These are phyloP conservation scores for Ladona fulva DNA, from an alignment of 1,140 invertebrate species.

Conservation along the genomic window DNA sequence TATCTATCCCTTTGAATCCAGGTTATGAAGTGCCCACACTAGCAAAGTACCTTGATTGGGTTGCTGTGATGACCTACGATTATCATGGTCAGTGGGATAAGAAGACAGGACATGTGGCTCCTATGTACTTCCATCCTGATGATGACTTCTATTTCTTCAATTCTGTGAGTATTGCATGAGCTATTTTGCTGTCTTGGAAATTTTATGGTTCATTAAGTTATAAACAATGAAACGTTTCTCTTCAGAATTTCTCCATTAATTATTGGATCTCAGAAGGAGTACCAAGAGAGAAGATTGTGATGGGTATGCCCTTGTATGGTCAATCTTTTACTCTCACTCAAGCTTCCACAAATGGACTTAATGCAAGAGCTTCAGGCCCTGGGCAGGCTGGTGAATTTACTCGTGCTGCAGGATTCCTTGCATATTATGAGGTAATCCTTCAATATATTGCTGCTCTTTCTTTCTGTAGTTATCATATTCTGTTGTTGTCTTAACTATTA, in stretches of 20 bases:
- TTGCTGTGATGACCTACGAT: slow-evolving; percentile 78
- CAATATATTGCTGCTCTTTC: too few relatives aligned
- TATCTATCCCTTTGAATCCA: slow-evolving; percentile 21
- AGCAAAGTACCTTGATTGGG: slow-evolving; percentile 72
- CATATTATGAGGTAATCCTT: slow-evolving; percentile 88
- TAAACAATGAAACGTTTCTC: slow-evolving; percentile 30
- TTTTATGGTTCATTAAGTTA: not conserved
- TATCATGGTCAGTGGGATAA: slow-evolving; percentile 80
- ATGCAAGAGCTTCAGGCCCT: slow-evolving; percentile 60
- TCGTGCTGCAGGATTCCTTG: slow-evolving; percentile 69
- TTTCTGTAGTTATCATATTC: too few relatives aligned
- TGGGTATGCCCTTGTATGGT: slow-evolving; percentile 87
- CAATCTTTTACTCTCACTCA: slow-evolving; percentile 65
- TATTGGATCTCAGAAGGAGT: slow-evolving; percentile 82
- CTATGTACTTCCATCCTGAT: slow-evolving; percentile 67
- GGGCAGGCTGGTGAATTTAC: slow-evolving; percentile 75
- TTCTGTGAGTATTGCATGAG: slow-evolving; percentile 31
- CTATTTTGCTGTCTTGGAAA: not conserved
- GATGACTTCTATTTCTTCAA: slow-evolving; percentile 49
- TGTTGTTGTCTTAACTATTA: too few relatives aligned
- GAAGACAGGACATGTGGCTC: slow-evolving; percentile 73
- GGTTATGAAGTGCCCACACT: slow-evolving; percentile 71
- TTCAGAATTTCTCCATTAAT: slow-evolving; percentile 72
- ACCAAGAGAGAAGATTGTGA: slow-evolving; percentile 64
- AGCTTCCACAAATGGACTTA: slow-evolving; percentile 52